Conservation (phyloP, 1,140 invertebrate species). For the Cherax destructor region DNA sequence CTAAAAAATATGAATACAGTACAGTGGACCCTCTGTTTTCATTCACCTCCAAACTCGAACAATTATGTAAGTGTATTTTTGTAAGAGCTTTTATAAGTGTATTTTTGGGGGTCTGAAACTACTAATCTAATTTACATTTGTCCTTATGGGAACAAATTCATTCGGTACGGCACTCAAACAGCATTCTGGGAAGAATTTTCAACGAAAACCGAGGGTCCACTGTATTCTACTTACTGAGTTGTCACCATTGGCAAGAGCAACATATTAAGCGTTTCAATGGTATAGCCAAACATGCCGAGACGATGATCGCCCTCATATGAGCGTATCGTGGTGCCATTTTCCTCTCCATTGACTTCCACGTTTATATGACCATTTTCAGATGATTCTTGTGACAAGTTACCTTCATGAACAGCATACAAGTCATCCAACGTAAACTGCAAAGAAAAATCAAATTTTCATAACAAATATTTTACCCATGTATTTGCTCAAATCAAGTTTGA, state of each 20-base stretch:
- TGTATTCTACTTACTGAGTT: constrained; percentile 88
- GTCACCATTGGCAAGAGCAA: constrained; percentile 96
- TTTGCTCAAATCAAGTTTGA: too few relatives aligned
- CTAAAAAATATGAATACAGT: constrained; percentile 7
- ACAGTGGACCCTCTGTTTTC: too few relatives aligned
- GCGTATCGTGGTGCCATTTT: constrained; percentile 73
- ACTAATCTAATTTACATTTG: too few relatives aligned
- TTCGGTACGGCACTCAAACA: too few relatives aligned
- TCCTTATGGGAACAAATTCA: too few relatives aligned
- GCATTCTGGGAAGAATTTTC: too few relatives aligned
- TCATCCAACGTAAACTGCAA: constrained; percentile 83
- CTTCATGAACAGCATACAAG: constrained; percentile 77
- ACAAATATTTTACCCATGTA: too few relatives aligned
- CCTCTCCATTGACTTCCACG: constrained; percentile 72
- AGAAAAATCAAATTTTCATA: neutral
- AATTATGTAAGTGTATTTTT: too few relatives aligned
- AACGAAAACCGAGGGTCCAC: too few relatives aligned
- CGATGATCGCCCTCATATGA: constrained; percentile 83
- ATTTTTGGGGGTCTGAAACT: too few relatives aligned
- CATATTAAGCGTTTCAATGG: constrained; percentile 95
- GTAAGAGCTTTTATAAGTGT: too few relatives aligned
- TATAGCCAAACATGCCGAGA: constrained; percentile 94
- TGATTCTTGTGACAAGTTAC: constrained; percentile 70
- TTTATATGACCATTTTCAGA: constrained; percentile 59
- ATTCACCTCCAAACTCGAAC: too few relatives aligned